Conservation (phyloP, 1,140 invertebrate genomes). For the Panagrolaimus sp. region DNA sequence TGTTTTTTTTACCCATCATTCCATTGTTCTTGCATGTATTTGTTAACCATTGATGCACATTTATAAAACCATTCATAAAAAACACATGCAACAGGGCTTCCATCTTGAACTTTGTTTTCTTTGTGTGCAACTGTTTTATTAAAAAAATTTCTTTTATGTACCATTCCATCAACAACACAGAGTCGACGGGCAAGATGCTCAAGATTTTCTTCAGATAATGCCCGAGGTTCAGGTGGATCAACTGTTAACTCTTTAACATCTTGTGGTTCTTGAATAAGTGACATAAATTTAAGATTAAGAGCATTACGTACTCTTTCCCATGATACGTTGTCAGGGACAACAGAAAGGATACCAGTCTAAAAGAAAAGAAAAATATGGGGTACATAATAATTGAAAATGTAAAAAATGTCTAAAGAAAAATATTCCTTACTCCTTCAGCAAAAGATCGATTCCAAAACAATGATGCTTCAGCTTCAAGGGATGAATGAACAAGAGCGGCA, state of each 20-base stretch:
- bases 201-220: conserved; percentile 20
- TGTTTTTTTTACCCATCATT: conserved; percentile 22
- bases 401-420: no score
- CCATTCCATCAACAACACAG: conserved; percentile 21
- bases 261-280: conserved; percentile 28
- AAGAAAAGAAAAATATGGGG: background rate
- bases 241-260: conserved; percentile 25
- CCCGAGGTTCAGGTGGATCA: conserved; percentile 19
- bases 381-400: background rate
- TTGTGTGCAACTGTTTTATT: conserved; percentile 26
- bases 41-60: conserved; percentile 26
- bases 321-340: conserved; percentile 21
- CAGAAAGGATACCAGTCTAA: conserved; percentile 29
- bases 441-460: conserved; percentile 31
- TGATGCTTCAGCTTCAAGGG: conserved; percentile 27
- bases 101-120: conserved; percentile 28
- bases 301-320: conserved; percentile 24
- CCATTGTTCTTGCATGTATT: conserved; percentile 32
- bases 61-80: conserved; percentile 29
- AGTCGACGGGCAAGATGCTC: conserved; percentile 23
- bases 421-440: conserved; percentile 26
- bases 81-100: conserved; percentile 21
- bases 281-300: conserved; percentile 22
- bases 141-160: conserved; percentile 27
- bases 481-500: conserved; percentile 29